Evolutionary conservation across 1,140 invertebrate genomes (phyloP).

Genomic region (Pectinophora gossypiella): DNA sequence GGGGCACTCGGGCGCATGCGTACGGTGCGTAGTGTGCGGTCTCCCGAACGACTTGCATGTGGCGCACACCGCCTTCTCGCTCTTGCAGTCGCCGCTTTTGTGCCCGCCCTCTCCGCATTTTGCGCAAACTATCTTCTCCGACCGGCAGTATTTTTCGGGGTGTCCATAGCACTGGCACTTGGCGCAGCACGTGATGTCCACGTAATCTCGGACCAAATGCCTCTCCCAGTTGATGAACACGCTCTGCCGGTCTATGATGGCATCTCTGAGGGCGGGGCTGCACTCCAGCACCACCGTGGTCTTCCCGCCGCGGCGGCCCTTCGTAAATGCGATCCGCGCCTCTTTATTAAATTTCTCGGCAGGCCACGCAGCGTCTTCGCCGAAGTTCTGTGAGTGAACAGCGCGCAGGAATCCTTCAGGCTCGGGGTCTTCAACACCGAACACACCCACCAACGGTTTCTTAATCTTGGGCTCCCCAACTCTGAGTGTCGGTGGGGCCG

Average conservation of each 20-base stretch:
- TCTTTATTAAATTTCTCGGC: neutral
- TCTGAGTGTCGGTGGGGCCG: constrained; percentile 2
- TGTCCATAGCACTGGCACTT: neutral
- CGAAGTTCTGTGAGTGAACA: no score
- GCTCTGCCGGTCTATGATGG: neutral
- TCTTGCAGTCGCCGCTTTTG: neutral
- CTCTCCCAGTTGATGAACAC: neutral
- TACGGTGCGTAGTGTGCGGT: neutral
- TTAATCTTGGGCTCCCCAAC: neutral
- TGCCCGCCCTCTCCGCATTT: neutral
- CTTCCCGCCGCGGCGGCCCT: neutral
- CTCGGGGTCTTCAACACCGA: neutral
- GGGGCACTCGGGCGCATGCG: no score
- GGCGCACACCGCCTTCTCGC: neutral
- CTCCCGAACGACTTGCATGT: neutral
- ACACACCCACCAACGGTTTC: constrained; percentile 3
- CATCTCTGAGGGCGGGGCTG: neutral
- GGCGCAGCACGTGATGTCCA: neutral
- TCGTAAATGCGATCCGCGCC: neutral
- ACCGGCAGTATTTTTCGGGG: neutral
- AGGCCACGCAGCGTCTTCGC: neutral
- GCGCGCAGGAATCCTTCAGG: neutral
- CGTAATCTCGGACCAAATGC: neutral
- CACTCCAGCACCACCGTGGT: neutral
- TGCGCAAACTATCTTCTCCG: neutral